Conservation (phyloP, 2,113 vertebrate species). For the Jaculus jaculus region DNA sequence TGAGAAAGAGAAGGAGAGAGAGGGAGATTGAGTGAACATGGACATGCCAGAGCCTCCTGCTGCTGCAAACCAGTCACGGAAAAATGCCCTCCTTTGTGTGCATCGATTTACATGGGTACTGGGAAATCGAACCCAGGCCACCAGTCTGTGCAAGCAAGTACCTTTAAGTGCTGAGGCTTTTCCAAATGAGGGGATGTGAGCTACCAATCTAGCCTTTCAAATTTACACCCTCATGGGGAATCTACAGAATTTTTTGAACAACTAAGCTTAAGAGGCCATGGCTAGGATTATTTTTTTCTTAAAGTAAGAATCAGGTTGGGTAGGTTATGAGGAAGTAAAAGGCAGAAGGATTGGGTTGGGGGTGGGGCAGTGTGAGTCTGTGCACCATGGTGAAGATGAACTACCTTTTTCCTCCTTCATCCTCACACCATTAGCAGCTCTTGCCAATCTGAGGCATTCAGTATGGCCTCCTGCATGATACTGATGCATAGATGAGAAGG, state of each 20-base stretch:
- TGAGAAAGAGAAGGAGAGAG: too few relatives aligned
- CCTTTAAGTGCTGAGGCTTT: too few relatives aligned
- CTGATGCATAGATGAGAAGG: neutral
- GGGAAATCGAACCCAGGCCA: too few relatives aligned
- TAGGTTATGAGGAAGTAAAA: neutral
- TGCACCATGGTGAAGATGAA: neutral
- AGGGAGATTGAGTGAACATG: too few relatives aligned
- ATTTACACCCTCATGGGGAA: neutral
- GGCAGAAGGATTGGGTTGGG: neutral
- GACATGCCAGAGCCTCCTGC: too few relatives aligned
- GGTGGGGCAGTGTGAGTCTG: neutral
- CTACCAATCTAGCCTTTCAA: neutral
- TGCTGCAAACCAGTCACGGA: too few relatives aligned
- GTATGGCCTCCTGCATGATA: neutral
- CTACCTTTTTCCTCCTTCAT: neutral
- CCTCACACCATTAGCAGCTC: neutral
- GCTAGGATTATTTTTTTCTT: neutral
- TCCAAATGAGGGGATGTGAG: neutral
- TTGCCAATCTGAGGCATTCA: neutral
- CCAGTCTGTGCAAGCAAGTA: too few relatives aligned
- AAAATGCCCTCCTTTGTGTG: too few relatives aligned
- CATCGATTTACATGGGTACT: too few relatives aligned
- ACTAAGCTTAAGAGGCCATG: conserved; percentile 7
- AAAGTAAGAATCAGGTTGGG: neutral
- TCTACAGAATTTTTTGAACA: neutral